Evolutionary conservation across 1,140 invertebrate species (phyloP), one percentile per base, ranked within the genome.

Genomic region (Drosophila burlai): DNA sequence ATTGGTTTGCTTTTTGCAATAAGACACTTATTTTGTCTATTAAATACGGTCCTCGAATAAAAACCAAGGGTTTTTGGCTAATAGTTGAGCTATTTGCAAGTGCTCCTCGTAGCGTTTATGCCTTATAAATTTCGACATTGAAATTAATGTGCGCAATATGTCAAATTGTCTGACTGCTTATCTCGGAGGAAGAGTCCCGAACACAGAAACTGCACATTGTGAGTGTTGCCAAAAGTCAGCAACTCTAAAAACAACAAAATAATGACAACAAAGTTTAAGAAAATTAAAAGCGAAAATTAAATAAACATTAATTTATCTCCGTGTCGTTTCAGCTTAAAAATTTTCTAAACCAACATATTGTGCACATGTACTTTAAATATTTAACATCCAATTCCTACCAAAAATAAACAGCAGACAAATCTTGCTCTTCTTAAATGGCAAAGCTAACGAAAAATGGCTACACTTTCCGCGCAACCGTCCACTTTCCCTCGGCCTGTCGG

Each of bases 91-190:
- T 54, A 61, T 46, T 47, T 65, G 63, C 36, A 21, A n/a, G n/a
- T n/a, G n/a, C n/a, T 29, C 26, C 4, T 29, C 24, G 24, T 24
- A 24, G 24, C 24, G 24, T 24, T 24, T 24, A 24, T 24, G 24
- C 45, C 82, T 79, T 43, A 83, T 83, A 80, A 67, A 83, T 83
- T 80, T 77, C 50, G 66, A 68, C 63, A 68, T 83, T 83, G 71
- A 76, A 83, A 58, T 66, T 42, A 75, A 80, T 73, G 76, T 64
- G 46, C 29, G n/a, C n/a, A n/a, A n/a, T n/a, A n/a, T n/a, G n/a
- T n/a, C n/a, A n/a, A n/a, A n/a, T n/a, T n/a, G n/a, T n/a, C n/a
- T n/a, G n/a, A n/a, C n/a, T n/a, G n/a, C n/a, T n/a, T n/a, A n/a
- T n/a, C n/a, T n/a, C n/a, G n/a, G n/a, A n/a, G n/a, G n/a, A n/a